phyloP scores from a whole-genome alignment of 2,797 vertebrate species.

The Peromyscus nudipes region DNA sequence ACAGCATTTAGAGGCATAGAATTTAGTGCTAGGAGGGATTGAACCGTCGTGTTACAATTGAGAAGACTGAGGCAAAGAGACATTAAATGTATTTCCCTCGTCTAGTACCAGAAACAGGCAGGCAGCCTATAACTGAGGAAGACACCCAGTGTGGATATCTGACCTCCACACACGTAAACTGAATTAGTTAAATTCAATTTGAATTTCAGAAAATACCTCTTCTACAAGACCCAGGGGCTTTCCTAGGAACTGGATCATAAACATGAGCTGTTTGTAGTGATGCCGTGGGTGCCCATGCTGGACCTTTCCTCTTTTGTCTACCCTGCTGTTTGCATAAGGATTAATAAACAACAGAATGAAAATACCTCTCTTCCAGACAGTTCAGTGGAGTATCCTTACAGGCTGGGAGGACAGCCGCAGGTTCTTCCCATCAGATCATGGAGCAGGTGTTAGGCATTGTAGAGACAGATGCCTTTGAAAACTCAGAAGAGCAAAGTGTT shows the following conservation, averaged over 20 bases:
- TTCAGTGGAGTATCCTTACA: background rate
- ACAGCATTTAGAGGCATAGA: background rate
- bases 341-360: background rate
- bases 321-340: background rate
- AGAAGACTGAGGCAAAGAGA: conserved; percentile 69
- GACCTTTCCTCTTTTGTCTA: background rate
- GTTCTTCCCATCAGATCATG: background rate
- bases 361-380: background rate
- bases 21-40: conserved; percentile 49
- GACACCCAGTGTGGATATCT: no score
- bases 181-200: background rate
- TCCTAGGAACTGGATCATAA: background rate
- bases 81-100: conserved; percentile 41
- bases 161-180: no score
- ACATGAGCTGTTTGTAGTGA: background rate
- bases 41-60: conserved; percentile 63
- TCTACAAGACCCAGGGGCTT: background rate
- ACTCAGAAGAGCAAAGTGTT: background rate
- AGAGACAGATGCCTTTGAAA: background rate
- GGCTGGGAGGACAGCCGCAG: background rate
- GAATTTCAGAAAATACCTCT: conserved; percentile 23
- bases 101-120: background rate
- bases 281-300: background rate
- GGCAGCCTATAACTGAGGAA: background rate
- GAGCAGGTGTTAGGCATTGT: background rate